phyloP scores from a whole-genome alignment of 2,888 invertebrate genomes.

The Habrosyne pyritoides region DNA sequence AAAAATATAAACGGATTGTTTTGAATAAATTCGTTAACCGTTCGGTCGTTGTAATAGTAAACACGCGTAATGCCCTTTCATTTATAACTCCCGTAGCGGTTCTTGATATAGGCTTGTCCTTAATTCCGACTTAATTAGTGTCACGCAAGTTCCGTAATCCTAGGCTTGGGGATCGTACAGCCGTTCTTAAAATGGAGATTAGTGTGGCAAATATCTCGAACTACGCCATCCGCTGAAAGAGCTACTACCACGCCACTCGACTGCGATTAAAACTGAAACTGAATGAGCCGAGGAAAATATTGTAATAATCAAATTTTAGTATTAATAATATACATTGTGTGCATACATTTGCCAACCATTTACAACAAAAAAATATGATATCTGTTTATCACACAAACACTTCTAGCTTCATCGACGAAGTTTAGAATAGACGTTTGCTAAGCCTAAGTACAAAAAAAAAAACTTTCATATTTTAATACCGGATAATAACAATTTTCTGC shows the following conservation, averaged over 20 bases:
- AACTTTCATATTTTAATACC: no score
- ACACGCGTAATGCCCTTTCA: conserved; percentile 79
- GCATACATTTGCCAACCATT: no score
- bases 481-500: no score
- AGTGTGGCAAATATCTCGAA: conserved; percentile 80
- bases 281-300: no score
- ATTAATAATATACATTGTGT: no score
- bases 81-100: conserved; percentile 79
- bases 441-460: no score
- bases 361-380: no score
- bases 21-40: conserved; percentile 26
- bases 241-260: conserved; percentile 53
- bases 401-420: no score
- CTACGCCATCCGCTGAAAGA: conserved; percentile 74
- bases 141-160: conserved; percentile 83
- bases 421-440: no score
- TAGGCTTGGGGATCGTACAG: conserved; percentile 78
- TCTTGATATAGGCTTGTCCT: conserved; percentile 80
- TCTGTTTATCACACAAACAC: no score
- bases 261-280: not conserved
- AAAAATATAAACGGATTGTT: not conserved
- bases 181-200: conserved; percentile 84
- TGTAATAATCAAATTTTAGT: no score
- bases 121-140: conserved; percentile 83
- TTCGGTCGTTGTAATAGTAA: conserved; percentile 60